These are phyloP conservation scores for Pollicipes pollicipes DNA, from an alignment of 1,140 invertebrate genomes.

Conservation along the genomic window DNA sequence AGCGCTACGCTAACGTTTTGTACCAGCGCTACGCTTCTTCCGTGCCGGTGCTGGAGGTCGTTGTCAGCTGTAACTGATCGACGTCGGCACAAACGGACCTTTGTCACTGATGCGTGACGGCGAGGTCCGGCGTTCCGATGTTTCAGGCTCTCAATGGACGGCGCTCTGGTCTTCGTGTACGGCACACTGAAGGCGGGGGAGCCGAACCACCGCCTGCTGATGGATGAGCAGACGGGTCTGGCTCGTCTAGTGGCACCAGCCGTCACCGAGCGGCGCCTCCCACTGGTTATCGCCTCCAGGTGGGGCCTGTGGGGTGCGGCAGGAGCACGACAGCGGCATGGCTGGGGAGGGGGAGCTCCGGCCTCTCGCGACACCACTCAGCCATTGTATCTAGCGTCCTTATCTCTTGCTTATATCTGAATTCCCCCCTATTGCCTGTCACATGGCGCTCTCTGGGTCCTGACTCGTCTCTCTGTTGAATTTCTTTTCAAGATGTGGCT, in stretches of 20 bases:
- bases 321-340: neutral
- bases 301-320: neutral
- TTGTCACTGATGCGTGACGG: no score
- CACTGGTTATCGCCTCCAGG: conserved; percentile 64
- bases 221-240: conserved; percentile 40
- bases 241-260: conserved; percentile 41
- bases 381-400: no score
- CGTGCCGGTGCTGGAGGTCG: no score
- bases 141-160: neutral
- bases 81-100: no score
- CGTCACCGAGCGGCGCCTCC: conserved; percentile 48
- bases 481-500: no score
- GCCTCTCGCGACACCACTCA: no score
- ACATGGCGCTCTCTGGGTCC: neutral
- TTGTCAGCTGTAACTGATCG: no score
- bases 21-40: no score
- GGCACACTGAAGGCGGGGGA: conserved; percentile 70
- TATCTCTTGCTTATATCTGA: no score
- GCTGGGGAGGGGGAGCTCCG: no score
- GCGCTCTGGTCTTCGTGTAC: conserved; percentile 54
- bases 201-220: conserved; percentile 57
- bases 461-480: neutral
- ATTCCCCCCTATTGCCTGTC: neutral
- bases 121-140: neutral
- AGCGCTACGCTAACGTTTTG: no score